A percentile compares a stretch with the other conserved stretches of the same genome.
These are phyloP conservation scores for Tachina lurida DNA, from an alignment of 2,888 invertebrate species.

Conservation along the genomic window DNA sequence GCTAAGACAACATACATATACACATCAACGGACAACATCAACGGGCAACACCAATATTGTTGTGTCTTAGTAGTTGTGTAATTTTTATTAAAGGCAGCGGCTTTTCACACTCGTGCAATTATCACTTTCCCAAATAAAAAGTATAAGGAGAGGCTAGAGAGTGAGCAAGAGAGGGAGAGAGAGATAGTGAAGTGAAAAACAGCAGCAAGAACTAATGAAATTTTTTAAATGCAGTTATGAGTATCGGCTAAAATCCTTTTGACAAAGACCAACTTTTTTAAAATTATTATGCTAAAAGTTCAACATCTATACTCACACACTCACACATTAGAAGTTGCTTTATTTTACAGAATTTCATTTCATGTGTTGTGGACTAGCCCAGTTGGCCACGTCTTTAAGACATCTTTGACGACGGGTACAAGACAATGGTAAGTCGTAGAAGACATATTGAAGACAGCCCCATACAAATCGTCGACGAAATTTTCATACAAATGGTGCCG, in stretches of 20 bases:
- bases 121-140: constrained; percentile 51
- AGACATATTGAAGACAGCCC: too few relatives aligned
- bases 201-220: constrained; percentile 43
- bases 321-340: not conserved
- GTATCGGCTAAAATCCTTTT: constrained; percentile 62
- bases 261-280: constrained; percentile 66
- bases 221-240: constrained; percentile 66
- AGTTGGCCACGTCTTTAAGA: too few relatives aligned
- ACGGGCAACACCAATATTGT: constrained; percentile 24
- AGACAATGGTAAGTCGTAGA: too few relatives aligned
- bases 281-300: constrained; percentile 5
- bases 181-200: not conserved
- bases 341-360: not conserved
- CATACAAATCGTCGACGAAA: too few relatives aligned
- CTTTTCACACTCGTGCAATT: constrained; percentile 50
- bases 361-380: too few relatives aligned
- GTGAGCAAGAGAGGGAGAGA: not conserved
- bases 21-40: constrained; percentile 29
- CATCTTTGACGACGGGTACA: too few relatives aligned
- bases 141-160: not conserved
- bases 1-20: constrained; percentile 5
- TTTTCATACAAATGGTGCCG: too few relatives aligned
- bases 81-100: not conserved
- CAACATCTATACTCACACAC: constrained; percentile 2
- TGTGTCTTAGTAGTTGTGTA: constrained; percentile 26